Evolutionary conservation across 2,797 vertebrate species (phyloP), one percentile per base, ranked within the genome.

Genomic region (Remorina albescens): DNA sequence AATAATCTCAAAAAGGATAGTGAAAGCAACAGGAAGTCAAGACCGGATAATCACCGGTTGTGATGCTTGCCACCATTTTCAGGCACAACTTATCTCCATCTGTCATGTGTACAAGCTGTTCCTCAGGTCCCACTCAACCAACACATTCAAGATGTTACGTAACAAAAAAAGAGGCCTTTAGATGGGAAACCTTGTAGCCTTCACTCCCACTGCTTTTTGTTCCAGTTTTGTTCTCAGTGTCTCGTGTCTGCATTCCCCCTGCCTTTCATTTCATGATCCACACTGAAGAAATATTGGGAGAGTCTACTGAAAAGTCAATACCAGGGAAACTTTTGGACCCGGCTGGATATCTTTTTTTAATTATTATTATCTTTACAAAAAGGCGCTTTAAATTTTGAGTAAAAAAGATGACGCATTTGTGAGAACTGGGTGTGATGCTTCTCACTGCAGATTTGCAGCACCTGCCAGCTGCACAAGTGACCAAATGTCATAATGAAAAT

Each of bases 111-210:
- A 61, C 18, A 23, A 39, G 58, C 74, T 25, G 74, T 60, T 21
- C 49, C 49, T 37, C 60, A 50, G 49, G 55, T 64, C 39, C 25
- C 5, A 1, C 54, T 70, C 49, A 76, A 10, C 67, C 65, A 57
- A 67, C 42, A 49, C 59, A 72, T 58, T 58, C 42, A 46, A 66
- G 56, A 10, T 80, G 71, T 69, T 71, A 57, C 5, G 32, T 10
- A 18, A 46, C 21, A 72, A 37, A 36, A 69, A 65, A 66, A 41
- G 21, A 62, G 13, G 62, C 37, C 58, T 76, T 78, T 32, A 77
- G 23, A 69, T 58, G 36, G 21, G 56, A 60, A 73, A 76, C 54
- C 62, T 54, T 58, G 26, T 23, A 57, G 57, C 37, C 23, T 62
- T 83, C 53, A 57, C 59, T 51, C 54, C 49, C 60, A 49, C 69